phyloP scores from a whole-genome alignment of 2,113 vertebrate genomes.

The Urocolius indicus region DNA sequence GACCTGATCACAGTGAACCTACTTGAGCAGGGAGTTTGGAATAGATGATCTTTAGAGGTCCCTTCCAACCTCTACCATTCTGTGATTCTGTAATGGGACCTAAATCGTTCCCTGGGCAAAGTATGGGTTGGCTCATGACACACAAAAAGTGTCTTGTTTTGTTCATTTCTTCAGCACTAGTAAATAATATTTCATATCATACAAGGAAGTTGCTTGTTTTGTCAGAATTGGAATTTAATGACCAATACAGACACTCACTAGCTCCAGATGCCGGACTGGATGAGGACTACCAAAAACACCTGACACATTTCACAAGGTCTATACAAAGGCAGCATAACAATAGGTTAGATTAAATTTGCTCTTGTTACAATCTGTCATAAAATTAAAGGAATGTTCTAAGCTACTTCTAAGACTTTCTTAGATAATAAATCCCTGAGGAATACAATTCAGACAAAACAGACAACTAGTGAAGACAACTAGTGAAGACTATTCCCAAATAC shows the following conservation, averaged over 20 bases:
- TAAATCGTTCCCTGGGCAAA: not conserved
- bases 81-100: not conserved
- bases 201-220: not conserved
- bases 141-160: not conserved
- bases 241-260: not conserved
- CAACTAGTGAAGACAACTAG: too few relatives aligned
- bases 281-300: not conserved
- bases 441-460: not conserved
- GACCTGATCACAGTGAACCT: too few relatives aligned
- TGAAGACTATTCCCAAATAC: not conserved
- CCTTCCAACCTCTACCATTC: too few relatives aligned
- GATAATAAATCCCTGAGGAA: not conserved
- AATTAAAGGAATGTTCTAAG: not conserved
- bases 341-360: not conserved
- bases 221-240: not conserved
- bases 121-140: accelerated
- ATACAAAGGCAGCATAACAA: not conserved
- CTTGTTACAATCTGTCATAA: not conserved
- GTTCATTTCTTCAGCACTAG: not conserved
- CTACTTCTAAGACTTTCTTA: not conserved
- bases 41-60: too few relatives aligned
- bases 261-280: not conserved
- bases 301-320: not conserved
- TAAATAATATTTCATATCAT: not conserved
- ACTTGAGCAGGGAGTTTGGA: too few relatives aligned